These are phyloP conservation scores for Tuta absoluta DNA, from an alignment of 2,888 invertebrate species.

Conservation along the genomic window DNA sequence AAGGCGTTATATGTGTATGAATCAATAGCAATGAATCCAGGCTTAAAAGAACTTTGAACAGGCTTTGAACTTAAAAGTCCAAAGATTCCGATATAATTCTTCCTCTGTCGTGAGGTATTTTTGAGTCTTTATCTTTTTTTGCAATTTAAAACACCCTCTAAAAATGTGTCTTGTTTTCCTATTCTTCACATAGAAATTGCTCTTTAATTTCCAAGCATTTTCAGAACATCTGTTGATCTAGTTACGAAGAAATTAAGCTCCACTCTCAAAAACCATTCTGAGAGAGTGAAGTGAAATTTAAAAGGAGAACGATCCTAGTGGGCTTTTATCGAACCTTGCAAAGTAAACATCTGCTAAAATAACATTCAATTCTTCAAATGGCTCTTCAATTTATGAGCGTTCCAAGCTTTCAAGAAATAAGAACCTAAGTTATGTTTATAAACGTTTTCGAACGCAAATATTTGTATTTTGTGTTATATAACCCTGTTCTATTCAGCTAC, in stretches of 20 bases:
- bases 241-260: background rate
- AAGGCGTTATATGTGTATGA: no score
- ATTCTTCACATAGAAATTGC: background rate
- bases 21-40: no score
- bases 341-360: slow-evolving; percentile 9
- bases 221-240: background rate
- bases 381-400: background rate
- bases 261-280: background rate
- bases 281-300: slow-evolving; percentile 12
- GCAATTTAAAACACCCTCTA: no score
- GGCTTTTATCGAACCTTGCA: slow-evolving; percentile 1
- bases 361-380: slow-evolving; percentile 1
- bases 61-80: no score
- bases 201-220: no score
- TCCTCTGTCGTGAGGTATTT: no score
- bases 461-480: no score
- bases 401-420: background rate
- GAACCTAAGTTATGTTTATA: background rate
- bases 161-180: no score
- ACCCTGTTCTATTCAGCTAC: no score
- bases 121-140: no score
- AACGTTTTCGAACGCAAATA: slow-evolving; percentile 1
- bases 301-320: slow-evolving; percentile 12
- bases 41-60: no score
- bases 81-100: no score